Conservation (phyloP, 2,113 vertebrate species). For the Oreochromis tanganicae region DNA sequence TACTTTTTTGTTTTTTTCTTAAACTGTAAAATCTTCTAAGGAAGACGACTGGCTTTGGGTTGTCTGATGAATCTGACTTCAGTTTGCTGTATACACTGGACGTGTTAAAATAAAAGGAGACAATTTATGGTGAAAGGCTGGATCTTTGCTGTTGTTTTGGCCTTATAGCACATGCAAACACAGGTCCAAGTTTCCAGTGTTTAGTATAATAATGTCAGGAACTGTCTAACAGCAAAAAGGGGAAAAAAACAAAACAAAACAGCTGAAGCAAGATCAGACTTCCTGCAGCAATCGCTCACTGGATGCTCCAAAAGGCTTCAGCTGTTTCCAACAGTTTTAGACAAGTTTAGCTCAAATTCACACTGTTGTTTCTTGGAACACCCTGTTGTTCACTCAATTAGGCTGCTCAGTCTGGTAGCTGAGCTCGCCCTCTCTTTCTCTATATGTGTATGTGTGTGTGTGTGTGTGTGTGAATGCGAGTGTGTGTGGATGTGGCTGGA, state of each 20-base stretch:
- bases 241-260: neutral
- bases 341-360: constrained; percentile 49
- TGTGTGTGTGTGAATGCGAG: constrained; percentile 27
- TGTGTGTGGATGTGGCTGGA: constrained; percentile 62
- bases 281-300: neutral
- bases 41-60: neutral
- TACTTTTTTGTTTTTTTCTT: neutral
- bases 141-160: neutral
- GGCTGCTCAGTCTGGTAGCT: constrained; percentile 49
- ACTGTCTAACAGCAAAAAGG: neutral
- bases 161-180: neutral
- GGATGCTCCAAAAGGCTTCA: neutral
- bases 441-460: constrained; percentile 1
- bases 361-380: constrained; percentile 41
- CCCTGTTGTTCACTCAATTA: constrained; percentile 68
- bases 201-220: neutral
- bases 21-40: neutral
- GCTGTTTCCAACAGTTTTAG: constrained; percentile 21
- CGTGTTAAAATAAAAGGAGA: neutral
- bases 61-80: neutral
- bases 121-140: neutral
- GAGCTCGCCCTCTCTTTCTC: neutral
- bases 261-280: neutral
- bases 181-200: neutral
- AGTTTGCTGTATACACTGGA: neutral